Evolutionary conservation across 2,113 vertebrate species (phyloP), one percentile per base, ranked within the genome.

Genomic region (Erythrolamprus reginae): DNA sequence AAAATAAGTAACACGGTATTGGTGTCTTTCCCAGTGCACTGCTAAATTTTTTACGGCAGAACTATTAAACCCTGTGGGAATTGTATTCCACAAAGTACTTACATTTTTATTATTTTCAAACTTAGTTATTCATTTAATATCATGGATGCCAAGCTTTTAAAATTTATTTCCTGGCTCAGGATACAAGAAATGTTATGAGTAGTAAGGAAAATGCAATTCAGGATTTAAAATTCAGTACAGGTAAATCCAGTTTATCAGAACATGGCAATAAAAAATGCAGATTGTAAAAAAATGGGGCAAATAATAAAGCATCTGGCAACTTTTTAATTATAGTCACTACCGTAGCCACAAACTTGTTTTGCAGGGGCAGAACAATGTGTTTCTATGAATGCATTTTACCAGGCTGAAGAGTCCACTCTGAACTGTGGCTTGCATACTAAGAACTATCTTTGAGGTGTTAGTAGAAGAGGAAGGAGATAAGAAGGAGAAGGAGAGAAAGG

Each of bases 81-180:
- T 92, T 19, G 17, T 77, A 88, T 55, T 28, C 88, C 84, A 88
- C 50, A 92, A 89, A 91, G 92, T 87, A 65, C 85, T 92, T 92
- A 88, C 55, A 90, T 90, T 92, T 77, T 92, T 90, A 92, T 90
- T 88, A 90, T 90, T 92, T 92, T 90, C 56, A 84, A 84, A 90
- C 56, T 47, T 89, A 92, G 84, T 92, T 92, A 86, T 90, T 90
- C 92, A 83, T 89, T 82, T 90, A 90, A 91, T 53, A 88, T 91
- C 89, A 52, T 82, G 47, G 90, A 88, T 83, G 61, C 83, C 51
- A 86, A 51, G 83, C 33, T 58, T 61, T 48, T 77, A 38, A 77
- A 77, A 77, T 7, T 51, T 58, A 28, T 83, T 33, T 51, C 24
- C n/a, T 83, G 12, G 50, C 28, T 33, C 33, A 24, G 10, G 23